These are phyloP conservation scores for Hippocampus abdominalis DNA, from an alignment of 2,113 vertebrate species.

Conservation along the genomic window DNA sequence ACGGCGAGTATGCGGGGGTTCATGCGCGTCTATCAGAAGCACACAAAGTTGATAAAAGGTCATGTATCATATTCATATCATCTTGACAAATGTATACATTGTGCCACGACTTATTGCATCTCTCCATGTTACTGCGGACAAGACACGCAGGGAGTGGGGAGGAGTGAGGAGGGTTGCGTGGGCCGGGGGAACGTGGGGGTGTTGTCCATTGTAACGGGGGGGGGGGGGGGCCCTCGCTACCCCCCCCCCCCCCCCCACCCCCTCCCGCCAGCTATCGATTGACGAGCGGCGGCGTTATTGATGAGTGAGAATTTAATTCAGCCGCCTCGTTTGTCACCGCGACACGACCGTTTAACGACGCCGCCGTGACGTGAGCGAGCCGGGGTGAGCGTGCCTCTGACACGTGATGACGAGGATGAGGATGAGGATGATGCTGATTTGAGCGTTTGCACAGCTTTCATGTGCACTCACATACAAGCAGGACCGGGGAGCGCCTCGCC, in stretches of 20 bases:
- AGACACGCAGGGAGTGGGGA: slow-evolving; percentile 49
- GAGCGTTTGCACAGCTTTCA: not conserved
- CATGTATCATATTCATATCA: slow-evolving; percentile 69
- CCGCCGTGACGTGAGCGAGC: slow-evolving; percentile 53
- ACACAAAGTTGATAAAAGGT: slow-evolving; percentile 30
- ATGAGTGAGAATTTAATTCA: slow-evolving; percentile 78
- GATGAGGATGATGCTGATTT: not conserved
- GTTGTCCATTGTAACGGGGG: slow-evolving; percentile 66
- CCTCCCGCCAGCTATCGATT: slow-evolving; percentile 73
- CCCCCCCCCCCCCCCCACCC: slow-evolving; percentile 38
- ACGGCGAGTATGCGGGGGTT: no score
- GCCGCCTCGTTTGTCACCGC: slow-evolving; percentile 75
- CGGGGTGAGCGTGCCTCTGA: slow-evolving; percentile 26
- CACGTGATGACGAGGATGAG: slow-evolving; percentile 5
- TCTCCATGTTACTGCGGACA: slow-evolving; percentile 36
- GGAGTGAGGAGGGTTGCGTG: slow-evolving; percentile 7
- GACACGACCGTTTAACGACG: slow-evolving; percentile 72
- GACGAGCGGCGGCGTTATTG: slow-evolving; percentile 67
- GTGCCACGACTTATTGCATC: slow-evolving; percentile 62
- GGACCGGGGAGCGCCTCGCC: slow-evolving; percentile 53
- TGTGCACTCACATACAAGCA: slow-evolving; percentile 50
- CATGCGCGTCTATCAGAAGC: no score
- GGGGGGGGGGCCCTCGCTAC: slow-evolving; percentile 66
- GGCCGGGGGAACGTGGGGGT: slow-evolving; percentile 36
- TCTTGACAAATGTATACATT: slow-evolving; percentile 72